These are phyloP conservation scores for Bellardia bayeri DNA, from an alignment of 2,888 invertebrate genomes.

Conservation along the genomic window DNA sequence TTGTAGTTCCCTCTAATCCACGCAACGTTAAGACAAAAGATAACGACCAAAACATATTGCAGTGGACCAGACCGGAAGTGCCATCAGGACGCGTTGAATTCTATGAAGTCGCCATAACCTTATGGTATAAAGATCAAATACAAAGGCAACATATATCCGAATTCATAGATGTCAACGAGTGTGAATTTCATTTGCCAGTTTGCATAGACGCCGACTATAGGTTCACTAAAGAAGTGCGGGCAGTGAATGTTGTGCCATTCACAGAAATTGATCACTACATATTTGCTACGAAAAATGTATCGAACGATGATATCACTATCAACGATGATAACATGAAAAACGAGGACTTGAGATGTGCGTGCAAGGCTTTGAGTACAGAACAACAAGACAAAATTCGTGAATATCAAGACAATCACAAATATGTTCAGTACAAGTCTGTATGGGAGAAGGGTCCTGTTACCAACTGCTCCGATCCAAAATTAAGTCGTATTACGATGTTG, in stretches of 20 bases:
- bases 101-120: constrained; percentile 85
- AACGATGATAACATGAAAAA: constrained; percentile 51
- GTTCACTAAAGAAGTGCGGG: constrained; percentile 76
- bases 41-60: constrained; percentile 70
- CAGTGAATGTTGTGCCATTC: constrained; percentile 77
- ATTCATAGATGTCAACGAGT: constrained; percentile 72
- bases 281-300: constrained; percentile 69
- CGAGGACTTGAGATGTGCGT: constrained; percentile 71
- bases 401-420: constrained; percentile 44
- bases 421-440: constrained; percentile 73
- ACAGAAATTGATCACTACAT: constrained; percentile 75
- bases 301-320: constrained; percentile 38
- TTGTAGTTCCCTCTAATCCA: constrained; percentile 77
- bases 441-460: constrained; percentile 71
- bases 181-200: constrained; percentile 74
- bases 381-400: constrained; percentile 41
- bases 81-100: constrained; percentile 86
- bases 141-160: constrained; percentile 74
- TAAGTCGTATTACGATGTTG: constrained; percentile 67
- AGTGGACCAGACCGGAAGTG: constrained; percentile 85
- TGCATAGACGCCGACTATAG: constrained; percentile 75
- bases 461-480: constrained; percentile 62
- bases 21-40: constrained; percentile 68
- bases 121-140: constrained; percentile 73
- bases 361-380: constrained; percentile 37